Conservation (phyloP, 1,140 invertebrate species). For the Littorina saxatilis region DNA sequence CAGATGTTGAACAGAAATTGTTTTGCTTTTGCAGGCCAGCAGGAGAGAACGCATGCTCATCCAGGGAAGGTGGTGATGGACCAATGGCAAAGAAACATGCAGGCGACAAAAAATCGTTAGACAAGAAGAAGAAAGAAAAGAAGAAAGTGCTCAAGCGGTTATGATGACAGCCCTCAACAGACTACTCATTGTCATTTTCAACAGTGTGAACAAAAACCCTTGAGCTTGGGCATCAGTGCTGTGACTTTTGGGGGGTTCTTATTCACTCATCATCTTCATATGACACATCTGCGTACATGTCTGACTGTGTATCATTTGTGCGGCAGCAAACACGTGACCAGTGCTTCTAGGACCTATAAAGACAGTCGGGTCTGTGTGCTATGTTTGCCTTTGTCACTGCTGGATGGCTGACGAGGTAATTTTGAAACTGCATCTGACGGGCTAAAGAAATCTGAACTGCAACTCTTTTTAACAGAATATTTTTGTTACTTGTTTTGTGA, state of each 20-base stretch:
- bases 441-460: too few relatives aligned
- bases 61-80: slow-evolving; percentile 76
- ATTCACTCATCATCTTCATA: slow-evolving; percentile 10
- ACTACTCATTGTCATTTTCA: slow-evolving; percentile 9
- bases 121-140: slow-evolving; percentile 86
- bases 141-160: slow-evolving; percentile 91
- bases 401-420: slow-evolving; percentile 21
- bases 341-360: background rate
- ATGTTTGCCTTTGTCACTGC: background rate
- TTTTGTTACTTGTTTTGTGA: too few relatives aligned
- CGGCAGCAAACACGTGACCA: slow-evolving; percentile 19
- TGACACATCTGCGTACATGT: slow-evolving; percentile 21
- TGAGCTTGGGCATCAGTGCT: background rate
- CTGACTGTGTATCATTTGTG: slow-evolving; percentile 4
- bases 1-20: too few relatives aligned
- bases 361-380: slow-evolving; percentile 5
- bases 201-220: slow-evolving; percentile 13
- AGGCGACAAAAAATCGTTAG: slow-evolving; percentile 86
- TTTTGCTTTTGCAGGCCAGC: slow-evolving; percentile 45
- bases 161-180: slow-evolving; percentile 78
- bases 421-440: background rate
- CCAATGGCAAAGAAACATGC: slow-evolving; percentile 90
- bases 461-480: too few relatives aligned
- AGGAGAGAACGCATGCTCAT: slow-evolving; percentile 45
- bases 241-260: slow-evolving; percentile 11